phyloP scores from a whole-genome alignment of 2,888 invertebrate genomes.

The Platycheirus albimanus region DNA sequence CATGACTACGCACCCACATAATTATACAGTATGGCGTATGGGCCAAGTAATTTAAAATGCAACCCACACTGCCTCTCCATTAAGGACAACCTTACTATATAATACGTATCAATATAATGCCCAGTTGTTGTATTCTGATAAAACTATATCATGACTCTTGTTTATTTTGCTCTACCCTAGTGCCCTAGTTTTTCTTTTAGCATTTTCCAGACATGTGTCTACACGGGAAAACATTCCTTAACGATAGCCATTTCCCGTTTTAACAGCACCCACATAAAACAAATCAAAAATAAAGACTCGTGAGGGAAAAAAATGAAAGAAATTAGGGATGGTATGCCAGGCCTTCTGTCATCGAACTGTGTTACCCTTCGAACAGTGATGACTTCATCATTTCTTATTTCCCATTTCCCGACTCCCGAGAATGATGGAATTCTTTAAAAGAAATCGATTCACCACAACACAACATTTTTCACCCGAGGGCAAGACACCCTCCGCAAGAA shows the following conservation, averaged over 20 bases:
- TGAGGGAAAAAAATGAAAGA: constrained; percentile 3
- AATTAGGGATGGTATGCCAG: constrained; percentile 12
- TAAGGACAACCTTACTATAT: constrained; percentile 8
- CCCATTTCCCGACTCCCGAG: background rate
- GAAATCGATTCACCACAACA: constrained; percentile 14
- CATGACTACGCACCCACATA: background rate
- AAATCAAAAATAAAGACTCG: background rate
- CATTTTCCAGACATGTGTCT: too few species aligned
- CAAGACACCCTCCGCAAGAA: too few species aligned
- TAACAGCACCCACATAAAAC: constrained; percentile 5
- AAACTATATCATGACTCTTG: background rate
- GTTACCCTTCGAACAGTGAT: background rate
- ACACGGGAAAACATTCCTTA: constrained; percentile 3
- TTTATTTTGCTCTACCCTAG: background rate
- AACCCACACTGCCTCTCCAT: constrained; percentile 7
- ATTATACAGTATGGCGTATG: background rate
- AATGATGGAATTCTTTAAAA: background rate
- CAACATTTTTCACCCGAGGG: background rate
- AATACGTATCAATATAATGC: background rate
- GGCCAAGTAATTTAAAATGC: constrained; percentile 6
- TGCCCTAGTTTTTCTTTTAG: constrained; percentile 12
- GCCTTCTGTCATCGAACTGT: constrained; percentile 12
- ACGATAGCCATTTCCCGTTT: background rate
- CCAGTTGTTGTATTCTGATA: background rate
- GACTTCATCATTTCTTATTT: too few species aligned